Conservation (phyloP, 2,797 vertebrate genomes). For the Petrocephalus sullivani region DNA sequence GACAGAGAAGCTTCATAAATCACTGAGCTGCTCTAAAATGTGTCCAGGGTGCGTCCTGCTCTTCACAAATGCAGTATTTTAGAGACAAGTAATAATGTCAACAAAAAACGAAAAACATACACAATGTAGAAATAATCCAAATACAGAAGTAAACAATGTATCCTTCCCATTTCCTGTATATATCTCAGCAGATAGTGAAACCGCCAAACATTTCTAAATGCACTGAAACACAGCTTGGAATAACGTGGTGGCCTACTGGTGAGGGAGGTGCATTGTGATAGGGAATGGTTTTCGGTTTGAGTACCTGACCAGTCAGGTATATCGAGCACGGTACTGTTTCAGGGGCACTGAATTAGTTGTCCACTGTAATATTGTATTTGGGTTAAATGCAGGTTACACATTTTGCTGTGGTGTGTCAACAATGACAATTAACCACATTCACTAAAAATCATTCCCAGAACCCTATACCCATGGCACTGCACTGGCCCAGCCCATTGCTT, state of each 20-base stretch:
- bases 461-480: background rate
- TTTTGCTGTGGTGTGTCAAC: no score
- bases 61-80: background rate
- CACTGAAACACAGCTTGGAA: background rate
- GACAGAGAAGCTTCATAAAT: slow-evolving; percentile 26
- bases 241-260: background rate
- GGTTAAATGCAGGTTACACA: no score
- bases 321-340: no score
- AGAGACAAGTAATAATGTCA: background rate
- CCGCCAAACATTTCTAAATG: background rate
- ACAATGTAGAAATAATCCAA: background rate
- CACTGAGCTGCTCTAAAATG: background rate
- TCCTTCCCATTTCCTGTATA: background rate
- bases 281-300: no score
- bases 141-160: background rate
- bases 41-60: background rate
- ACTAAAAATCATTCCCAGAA: background rate
- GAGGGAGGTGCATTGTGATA: no score
- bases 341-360: no score
- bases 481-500: background rate
- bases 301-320: no score
- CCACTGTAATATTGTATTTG: no score
- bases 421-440: no score
- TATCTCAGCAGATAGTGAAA: background rate
- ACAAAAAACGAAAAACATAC: background rate